Evolutionary conservation across 2,888 invertebrate genomes (phyloP).

Genomic region (Nomada flava): DNA sequence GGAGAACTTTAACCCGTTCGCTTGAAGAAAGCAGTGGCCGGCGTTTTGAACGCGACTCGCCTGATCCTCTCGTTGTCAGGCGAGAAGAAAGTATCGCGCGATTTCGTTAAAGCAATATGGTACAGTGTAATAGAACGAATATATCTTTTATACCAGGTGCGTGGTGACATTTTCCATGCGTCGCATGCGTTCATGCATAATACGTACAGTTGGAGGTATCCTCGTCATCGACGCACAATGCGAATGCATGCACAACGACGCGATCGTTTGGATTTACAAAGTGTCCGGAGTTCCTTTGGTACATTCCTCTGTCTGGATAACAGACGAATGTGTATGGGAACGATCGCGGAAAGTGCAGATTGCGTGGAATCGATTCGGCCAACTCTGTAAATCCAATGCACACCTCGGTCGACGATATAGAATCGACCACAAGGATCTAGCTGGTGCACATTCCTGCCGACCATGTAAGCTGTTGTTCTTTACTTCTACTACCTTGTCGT

Average conservation of each 20-base stretch:
- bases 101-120: constrained; percentile 31
- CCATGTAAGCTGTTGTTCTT: not conserved
- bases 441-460: constrained; percentile 11
- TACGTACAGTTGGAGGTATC: constrained; percentile 25
- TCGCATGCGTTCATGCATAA: constrained; percentile 33
- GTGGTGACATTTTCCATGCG: constrained; percentile 15
- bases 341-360: not conserved
- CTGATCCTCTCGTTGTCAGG: not conserved
- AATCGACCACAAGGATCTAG: constrained; percentile 14
- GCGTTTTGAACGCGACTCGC: constrained; percentile 1
- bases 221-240: constrained; percentile 21
- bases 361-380: not conserved
- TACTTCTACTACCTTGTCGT: constrained; percentile 16
- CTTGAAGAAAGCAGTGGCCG: not conserved
- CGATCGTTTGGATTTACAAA: constrained; percentile 5
- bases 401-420: not conserved
- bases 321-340: not conserved
- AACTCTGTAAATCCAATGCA: constrained; percentile 37
- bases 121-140: constrained; percentile 34
- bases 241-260: constrained; percentile 21
- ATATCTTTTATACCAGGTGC: constrained; percentile 26
- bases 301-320: not conserved
- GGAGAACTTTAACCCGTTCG: not conserved
- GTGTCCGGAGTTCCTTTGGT: not conserved
- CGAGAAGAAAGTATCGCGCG: not conserved